These are phyloP conservation scores for Eurystomus glaucurus DNA, from an alignment of 2,797 vertebrate genomes.

Conservation along the genomic window DNA sequence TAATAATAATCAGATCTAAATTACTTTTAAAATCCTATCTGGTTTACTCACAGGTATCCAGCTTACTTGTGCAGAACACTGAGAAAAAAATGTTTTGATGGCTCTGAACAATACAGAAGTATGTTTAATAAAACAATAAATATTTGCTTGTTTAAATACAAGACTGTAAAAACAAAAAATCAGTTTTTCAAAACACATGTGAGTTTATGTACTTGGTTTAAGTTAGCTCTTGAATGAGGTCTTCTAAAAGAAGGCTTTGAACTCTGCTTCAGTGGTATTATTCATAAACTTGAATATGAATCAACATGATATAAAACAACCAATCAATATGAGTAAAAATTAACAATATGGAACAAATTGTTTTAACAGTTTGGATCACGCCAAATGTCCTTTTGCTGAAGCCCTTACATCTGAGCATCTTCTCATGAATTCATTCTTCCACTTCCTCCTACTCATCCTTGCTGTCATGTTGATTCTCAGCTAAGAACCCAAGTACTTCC, in stretches of 20 bases:
- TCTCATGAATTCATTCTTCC: neutral
- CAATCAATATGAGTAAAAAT: neutral
- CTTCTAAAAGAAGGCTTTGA: neutral
- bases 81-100: neutral
- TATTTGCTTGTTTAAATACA: neutral
- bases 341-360: neutral
- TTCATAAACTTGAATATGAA: neutral
- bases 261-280: neutral
- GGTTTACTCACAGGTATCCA: neutral
- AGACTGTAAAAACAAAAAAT: neutral
- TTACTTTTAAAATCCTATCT: neutral
- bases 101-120: neutral
- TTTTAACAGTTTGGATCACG: neutral
- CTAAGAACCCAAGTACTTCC: neutral
- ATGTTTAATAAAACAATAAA: neutral
- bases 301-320: neutral
- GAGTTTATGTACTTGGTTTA: neutral
- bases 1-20: neutral
- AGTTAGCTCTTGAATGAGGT: neutral
- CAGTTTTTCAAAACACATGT: neutral
- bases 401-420: neutral
- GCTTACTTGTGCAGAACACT: neutral
- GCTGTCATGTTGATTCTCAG: neutral
- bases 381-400: neutral
- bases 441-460: neutral